Evolutionary conservation across 1,140 invertebrate genomes (phyloP).

Genomic region (Drosophila orena): DNA sequence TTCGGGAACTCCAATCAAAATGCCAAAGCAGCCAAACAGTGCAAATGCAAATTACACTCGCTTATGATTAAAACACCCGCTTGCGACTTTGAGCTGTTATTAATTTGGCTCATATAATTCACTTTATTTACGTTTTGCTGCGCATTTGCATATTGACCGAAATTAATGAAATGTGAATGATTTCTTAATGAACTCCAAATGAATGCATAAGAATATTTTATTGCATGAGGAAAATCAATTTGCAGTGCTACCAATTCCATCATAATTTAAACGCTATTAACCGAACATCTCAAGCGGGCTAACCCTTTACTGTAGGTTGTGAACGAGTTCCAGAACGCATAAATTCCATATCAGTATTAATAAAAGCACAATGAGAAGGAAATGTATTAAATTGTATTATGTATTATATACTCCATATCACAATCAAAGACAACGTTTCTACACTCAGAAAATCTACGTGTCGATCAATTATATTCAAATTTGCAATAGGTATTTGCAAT

Average conservation of each 20-base stretch:
- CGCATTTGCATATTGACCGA: conserved; percentile 42
- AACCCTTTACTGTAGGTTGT: conserved; percentile 21
- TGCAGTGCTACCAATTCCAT: conserved; percentile 32
- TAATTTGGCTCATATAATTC: conserved; percentile 27
- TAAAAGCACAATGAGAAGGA: neutral
- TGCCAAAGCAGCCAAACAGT: conserved; percentile 11
- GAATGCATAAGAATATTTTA: conserved; percentile 42
- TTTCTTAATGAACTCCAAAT: conserved; percentile 53
- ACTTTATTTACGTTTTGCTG: conserved; percentile 15
- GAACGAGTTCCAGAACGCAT: conserved; percentile 16
- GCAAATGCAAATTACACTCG: conserved; percentile 44
- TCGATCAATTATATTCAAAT: too few relatives aligned
- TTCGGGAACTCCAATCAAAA: conserved; percentile 35
- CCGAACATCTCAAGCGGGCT: conserved; percentile 29
- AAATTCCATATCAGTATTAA: neutral
- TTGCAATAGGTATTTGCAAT: too few relatives aligned
- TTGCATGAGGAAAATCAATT: conserved; percentile 46
- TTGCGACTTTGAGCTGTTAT: conserved; percentile 40
- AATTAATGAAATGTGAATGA: conserved; percentile 58
- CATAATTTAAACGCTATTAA: conserved; percentile 34
- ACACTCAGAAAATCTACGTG: too few relatives aligned
- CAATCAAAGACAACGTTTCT: too few relatives aligned
- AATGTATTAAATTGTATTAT: neutral
- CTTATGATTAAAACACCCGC: conserved; percentile 45
- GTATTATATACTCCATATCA: too few relatives aligned